phyloP scores from a whole-genome alignment of 2,888 invertebrate species.

The Stomorhina lunata region DNA sequence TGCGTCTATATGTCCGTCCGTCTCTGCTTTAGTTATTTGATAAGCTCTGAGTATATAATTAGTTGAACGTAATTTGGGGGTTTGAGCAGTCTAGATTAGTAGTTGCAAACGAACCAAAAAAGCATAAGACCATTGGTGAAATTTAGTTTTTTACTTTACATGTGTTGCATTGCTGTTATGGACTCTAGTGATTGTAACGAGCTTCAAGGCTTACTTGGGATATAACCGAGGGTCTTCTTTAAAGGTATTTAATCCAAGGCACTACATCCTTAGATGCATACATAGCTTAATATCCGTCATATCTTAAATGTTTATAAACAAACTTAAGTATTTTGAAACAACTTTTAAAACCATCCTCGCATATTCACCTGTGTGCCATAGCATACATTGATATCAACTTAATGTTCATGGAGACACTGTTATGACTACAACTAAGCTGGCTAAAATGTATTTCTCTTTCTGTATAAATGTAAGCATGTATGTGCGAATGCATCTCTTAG shows the following conservation, averaged over 20 bases:
- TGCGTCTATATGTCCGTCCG: background rate
- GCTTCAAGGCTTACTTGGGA: slow-evolving; percentile 1
- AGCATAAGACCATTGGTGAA: slow-evolving; percentile 19
- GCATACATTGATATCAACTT: slow-evolving; percentile 8
- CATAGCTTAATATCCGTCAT: background rate
- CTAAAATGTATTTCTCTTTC: slow-evolving; percentile 5
- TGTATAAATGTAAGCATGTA: background rate
- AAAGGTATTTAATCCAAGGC: too few species aligned
- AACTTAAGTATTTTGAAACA: background rate
- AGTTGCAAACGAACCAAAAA: slow-evolving; percentile 26
- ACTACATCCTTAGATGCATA: too few species aligned
- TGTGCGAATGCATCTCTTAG: too few species aligned
- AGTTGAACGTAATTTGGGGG: slow-evolving; percentile 44
- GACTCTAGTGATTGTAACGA: slow-evolving; percentile 39
- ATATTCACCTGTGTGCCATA: slow-evolving; percentile 22
- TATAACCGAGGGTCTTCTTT: too few species aligned
- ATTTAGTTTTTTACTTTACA: background rate
- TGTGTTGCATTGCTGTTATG: slow-evolving; percentile 11
- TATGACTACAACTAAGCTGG: slow-evolving; percentile 42
- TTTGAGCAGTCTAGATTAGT: slow-evolving; percentile 32
- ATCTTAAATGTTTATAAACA: background rate
- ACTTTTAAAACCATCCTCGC: slow-evolving; percentile 3
- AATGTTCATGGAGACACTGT: slow-evolving; percentile 38
- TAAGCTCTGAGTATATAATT: slow-evolving; percentile 56
- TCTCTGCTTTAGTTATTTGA: slow-evolving; percentile 39